Conservation (phyloP, 2,113 vertebrate species). For the Mustelus asterias region DNA sequence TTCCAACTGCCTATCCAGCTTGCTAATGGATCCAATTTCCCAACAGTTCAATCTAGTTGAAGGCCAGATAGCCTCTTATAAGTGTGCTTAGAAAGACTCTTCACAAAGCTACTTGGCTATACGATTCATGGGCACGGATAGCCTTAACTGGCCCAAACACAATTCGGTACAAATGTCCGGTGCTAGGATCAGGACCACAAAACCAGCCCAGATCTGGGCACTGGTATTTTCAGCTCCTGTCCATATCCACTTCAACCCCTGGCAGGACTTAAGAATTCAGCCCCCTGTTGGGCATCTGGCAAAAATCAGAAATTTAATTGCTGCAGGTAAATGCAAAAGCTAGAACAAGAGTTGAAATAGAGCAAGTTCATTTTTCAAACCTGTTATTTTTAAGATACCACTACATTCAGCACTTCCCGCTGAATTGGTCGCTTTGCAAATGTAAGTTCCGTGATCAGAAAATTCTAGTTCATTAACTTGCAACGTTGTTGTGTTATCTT, state of each 20-base stretch:
- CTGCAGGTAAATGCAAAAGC: background rate
- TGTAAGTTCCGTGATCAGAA: slow-evolving; percentile 77
- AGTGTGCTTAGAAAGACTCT: background rate
- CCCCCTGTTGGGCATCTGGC: background rate
- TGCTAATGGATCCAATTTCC: background rate
- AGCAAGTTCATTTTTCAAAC: slow-evolving; percentile 57
- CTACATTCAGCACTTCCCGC: slow-evolving; percentile 80
- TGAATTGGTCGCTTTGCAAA: slow-evolving; percentile 79
- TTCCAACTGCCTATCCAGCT: background rate
- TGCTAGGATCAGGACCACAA: background rate
- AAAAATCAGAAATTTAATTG: background rate
- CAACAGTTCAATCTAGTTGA: background rate
- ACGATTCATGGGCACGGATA: background rate
- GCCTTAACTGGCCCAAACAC: background rate
- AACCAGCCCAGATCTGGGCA: background rate
- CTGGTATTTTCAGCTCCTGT: background rate
- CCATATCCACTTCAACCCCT: background rate
- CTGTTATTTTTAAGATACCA: slow-evolving; percentile 81
- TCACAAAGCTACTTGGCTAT: background rate
- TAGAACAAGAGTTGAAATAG: background rate
- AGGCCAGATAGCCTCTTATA: background rate
- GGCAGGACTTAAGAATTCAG: background rate
- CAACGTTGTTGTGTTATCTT: slow-evolving; percentile 74
- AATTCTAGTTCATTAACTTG: slow-evolving; percentile 78
- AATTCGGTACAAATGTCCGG: background rate